Evolutionary conservation across 1,140 invertebrate genomes (phyloP).

Genomic region (Schlechtendalia chinensis): DNA sequence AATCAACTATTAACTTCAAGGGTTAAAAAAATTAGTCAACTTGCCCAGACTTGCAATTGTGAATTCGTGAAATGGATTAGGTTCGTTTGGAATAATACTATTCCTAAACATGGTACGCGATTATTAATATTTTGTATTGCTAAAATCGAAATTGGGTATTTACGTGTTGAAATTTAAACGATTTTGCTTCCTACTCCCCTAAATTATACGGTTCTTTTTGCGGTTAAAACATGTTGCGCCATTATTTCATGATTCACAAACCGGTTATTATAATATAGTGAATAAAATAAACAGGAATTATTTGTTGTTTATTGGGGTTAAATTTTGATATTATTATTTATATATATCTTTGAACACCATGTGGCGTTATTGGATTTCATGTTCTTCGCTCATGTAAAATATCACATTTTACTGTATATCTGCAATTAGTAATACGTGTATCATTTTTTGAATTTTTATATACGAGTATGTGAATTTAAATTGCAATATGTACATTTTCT

Average conservation of each 20-base stretch:
- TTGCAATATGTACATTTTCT: too few relatives aligned
- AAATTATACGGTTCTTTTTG: too few relatives aligned
- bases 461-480: too few relatives aligned
- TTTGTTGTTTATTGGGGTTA: neutral
- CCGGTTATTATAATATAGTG: neutral
- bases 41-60: too few relatives aligned
- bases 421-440: neutral
- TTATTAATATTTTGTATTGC: too few relatives aligned
- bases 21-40: too few relatives aligned
- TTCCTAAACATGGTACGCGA: too few relatives aligned
- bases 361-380: neutral
- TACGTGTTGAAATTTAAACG: neutral
- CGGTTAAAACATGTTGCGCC: neutral
- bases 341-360: neutral
- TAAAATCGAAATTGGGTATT: too few relatives aligned
- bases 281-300: neutral
- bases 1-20: too few relatives aligned
- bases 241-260: neutral
- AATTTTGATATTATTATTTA: neutral
- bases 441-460: neutral
- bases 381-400: neutral
- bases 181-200: too few relatives aligned
- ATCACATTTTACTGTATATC: neutral
- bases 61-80: too few relatives aligned
- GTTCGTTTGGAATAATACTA: too few relatives aligned